Evolutionary conservation across 92 coral and sea anemone genomes (phyloP).

Genomic region (Porites cylindrica): DNA sequence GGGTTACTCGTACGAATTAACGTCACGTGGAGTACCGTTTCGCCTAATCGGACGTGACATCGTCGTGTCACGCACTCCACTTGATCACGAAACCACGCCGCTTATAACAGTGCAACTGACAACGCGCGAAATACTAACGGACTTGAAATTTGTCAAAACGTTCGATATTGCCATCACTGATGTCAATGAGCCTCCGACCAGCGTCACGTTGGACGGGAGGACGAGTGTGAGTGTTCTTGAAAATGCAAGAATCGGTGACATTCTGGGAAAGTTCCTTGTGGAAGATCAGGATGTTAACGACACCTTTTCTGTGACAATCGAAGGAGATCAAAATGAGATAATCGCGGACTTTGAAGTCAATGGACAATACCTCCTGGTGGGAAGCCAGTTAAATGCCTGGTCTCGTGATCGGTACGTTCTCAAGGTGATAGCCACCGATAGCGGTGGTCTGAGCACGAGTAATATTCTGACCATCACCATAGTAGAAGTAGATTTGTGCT

Average conservation of each 20-base stretch:
- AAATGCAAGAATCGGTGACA: constrained; percentile 42
- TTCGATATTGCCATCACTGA: constrained; percentile 63
- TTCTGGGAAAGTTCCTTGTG: constrained; percentile 60
- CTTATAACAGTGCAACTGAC: constrained; percentile 72
- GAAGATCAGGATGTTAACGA: constrained; percentile 71
- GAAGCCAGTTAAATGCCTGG: constrained; percentile 77
- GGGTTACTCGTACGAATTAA: constrained; percentile 69
- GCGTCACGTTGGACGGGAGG: constrained; percentile 70
- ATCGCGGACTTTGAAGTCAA: constrained; percentile 51
- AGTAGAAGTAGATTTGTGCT: constrained; percentile 68
- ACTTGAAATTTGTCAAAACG: constrained; percentile 59
- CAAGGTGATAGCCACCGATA: constrained; percentile 70
- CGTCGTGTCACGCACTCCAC: constrained; percentile 70
- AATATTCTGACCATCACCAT: constrained; percentile 57
- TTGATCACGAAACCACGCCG: constrained; percentile 80
- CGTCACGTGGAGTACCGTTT: constrained; percentile 80
- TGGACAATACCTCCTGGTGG: constrained; percentile 57
- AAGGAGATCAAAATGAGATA: constrained; percentile 39
- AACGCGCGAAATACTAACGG: constrained; percentile 64
- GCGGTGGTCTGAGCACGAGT: constrained; percentile 71
- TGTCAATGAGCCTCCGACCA: constrained; percentile 72
- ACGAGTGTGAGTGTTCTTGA: constrained; percentile 56
- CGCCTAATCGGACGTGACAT: constrained; percentile 62
- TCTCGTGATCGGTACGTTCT: constrained; percentile 62
- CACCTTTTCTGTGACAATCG: constrained; percentile 49